Evolutionary conservation across 2,888 invertebrate genomes (phyloP), one percentile per base, ranked within the genome.

Genomic region (Slavum lentiscoides): DNA sequence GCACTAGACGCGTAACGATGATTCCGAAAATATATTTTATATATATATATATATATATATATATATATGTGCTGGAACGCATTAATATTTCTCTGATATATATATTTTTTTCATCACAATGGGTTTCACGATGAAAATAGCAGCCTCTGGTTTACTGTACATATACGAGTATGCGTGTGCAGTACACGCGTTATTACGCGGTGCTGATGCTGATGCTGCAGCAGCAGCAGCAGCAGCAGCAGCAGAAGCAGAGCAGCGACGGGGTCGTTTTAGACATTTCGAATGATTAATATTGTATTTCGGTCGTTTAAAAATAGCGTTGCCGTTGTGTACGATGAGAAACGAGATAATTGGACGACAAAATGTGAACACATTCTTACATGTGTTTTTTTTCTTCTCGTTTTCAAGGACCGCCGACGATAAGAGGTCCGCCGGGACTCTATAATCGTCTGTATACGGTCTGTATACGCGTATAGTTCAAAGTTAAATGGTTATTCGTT

Each of bases 341-440:
- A 64, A 37, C 62, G 66, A 66, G 66, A 66, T 66, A 66, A 66
- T 66, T 39, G 66, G n/a, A 66, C 66, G 39, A 66, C 66, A 66
- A 66, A 66, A 43, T 43, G 11, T 5, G 66, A 66, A 66, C 37
- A 19, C 37, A 30, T 30, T 30, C 30, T 30, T 30, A 66, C n/a
- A 66, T 39, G 39, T 21, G 66, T 66, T 66, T 13, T 66, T 13
- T 30, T 30, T 30, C 30, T 30, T 30, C 11, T 66, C 66, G 11
- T 66, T 39, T 39, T 66, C 39, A 39, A 66, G 66, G 39, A 43
- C 66, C 39, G 37, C 39, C 9, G 49, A 8, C 9, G 30, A 30
- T 30, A 49, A 49, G 13, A 49, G 49, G 13, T 49, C 49, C 15
- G 13, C 49, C 13, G 49, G 11, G 2, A 9, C 43, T 1, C 43